Base-by-base conservation (phyloP, 2,888 invertebrate species). In the Troilus luridus region DNA sequence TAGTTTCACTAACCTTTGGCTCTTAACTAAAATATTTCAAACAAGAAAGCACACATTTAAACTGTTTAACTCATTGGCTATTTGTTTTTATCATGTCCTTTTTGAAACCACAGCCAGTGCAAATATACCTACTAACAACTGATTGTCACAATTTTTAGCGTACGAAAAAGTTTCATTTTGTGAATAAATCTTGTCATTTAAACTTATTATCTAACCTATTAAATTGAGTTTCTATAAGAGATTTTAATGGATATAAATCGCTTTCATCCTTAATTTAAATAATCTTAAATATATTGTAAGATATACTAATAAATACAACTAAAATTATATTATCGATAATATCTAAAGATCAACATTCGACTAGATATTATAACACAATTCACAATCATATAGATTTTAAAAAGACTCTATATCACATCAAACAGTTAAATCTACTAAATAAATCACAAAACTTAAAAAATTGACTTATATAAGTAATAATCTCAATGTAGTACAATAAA, bases 61-160 rank as follows among this genome's bases (percentile, higher is more conserved):
- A 89, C 21, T 81, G 54, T 54, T 81, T 54, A 81, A 81, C 77
- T 81, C 64, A 54, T 81, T 81, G 77, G 77, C 77, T 81, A 81
- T 81, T 81, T 81, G 41, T 81, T 81, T 72, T 67, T 67, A 89
- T 67, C 89, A 67, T 67, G 64, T 89, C 67, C 92, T 90, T 88
- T 89, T 91, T 77, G 88, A 91, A 92, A 88, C 91, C 92, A 92
- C 92, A 92, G 92, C 92, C 92, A 91, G 91, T 92, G 92, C 92
- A 92, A 91, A 89, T 92, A 91, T 92, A 89, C 91, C 91, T 92
- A 92, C 90, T 88, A 91, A 92, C 85, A 92, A 90, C 88, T 92
- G 92, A 92, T 92, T 92, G 92, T 92, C 92, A 91, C 90, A 91
- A 91, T 92, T 92, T 91, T 91, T 91, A 91, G 88, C 88, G 91